These are phyloP conservation scores for Characodon lateralis DNA, from an alignment of 2,797 vertebrate species.

Conservation along the genomic window DNA sequence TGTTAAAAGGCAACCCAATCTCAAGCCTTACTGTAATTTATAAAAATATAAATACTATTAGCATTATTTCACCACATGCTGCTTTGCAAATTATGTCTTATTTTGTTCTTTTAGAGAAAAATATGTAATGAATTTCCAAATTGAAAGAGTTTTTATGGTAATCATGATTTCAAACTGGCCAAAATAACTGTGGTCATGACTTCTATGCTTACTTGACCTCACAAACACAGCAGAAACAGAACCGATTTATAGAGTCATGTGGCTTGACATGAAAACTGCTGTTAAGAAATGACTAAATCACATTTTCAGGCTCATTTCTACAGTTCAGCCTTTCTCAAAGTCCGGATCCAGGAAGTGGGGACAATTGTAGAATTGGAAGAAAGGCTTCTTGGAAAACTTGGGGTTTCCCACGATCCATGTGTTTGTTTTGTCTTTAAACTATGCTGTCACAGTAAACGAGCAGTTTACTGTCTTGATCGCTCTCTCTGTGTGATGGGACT, in stretches of 20 bases:
- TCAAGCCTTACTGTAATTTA: not conserved
- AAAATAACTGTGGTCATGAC: not conserved
- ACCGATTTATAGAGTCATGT: not conserved
- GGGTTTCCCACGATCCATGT: not conserved
- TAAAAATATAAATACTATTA: too few species aligned
- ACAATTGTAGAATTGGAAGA: not conserved
- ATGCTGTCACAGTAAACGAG: not conserved
- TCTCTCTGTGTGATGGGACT: too few species aligned
- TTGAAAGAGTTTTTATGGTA: not conserved
- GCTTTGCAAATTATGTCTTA: not conserved
- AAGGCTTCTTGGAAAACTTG: not conserved
- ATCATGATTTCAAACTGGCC: not conserved
- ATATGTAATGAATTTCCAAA: not conserved
- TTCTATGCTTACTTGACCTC: not conserved
- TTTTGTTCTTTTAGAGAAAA: not conserved
- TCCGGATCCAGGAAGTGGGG: not conserved
- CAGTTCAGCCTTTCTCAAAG: not conserved
- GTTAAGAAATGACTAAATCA: not conserved
- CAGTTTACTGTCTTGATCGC: not conserved
- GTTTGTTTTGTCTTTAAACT: not conserved
- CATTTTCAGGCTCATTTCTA: not conserved
- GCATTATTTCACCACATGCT: not conserved
- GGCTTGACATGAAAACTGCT: not conserved
- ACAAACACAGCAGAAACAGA: slow-evolving; percentile 24
- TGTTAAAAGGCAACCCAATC: not conserved